Evolutionary conservation across 92 coral and sea anemone genomes (phyloP).

Genomic region (Porites rus): DNA sequence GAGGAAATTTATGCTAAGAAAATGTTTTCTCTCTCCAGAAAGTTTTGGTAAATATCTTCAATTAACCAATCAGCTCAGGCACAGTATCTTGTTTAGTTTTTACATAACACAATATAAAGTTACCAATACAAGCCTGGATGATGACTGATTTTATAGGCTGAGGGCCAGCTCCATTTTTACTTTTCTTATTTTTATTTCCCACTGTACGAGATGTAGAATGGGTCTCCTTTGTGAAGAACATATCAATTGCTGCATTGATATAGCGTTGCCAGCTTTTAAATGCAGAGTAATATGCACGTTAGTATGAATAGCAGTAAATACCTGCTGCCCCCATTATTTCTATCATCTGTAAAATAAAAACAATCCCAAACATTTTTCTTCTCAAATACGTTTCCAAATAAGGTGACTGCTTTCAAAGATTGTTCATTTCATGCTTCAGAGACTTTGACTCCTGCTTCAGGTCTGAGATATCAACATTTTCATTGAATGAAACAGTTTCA

Average conservation of each 20-base stretch:
- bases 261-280: background rate
- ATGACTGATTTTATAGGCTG: background rate
- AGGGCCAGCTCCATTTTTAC: background rate
- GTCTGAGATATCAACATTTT: too few species aligned
- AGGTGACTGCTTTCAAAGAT: too few species aligned
- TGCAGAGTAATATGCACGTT: background rate
- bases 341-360: slow-evolving; percentile 10
- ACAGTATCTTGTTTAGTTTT: background rate
- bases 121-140: background rate
- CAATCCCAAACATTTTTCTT: background rate
- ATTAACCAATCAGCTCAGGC: background rate
- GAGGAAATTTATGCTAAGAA: background rate
- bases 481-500: too few species aligned
- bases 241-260: background rate
- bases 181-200: background rate
- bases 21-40: background rate
- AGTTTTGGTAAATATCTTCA: too few species aligned
- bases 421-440: too few species aligned
- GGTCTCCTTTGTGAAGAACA: background rate
- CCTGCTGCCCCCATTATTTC: slow-evolving; percentile 14
- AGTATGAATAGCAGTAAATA: background rate
- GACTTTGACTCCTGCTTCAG: too few species aligned
- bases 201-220: background rate
- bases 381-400: too few species aligned
- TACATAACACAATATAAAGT: too few species aligned